A percentile compares a stretch with the other conserved stretches of the same genome.
Evolutionary conservation across 2,113 vertebrate genomes (phyloP).

Genomic region (Procapra przewalskii): DNA sequence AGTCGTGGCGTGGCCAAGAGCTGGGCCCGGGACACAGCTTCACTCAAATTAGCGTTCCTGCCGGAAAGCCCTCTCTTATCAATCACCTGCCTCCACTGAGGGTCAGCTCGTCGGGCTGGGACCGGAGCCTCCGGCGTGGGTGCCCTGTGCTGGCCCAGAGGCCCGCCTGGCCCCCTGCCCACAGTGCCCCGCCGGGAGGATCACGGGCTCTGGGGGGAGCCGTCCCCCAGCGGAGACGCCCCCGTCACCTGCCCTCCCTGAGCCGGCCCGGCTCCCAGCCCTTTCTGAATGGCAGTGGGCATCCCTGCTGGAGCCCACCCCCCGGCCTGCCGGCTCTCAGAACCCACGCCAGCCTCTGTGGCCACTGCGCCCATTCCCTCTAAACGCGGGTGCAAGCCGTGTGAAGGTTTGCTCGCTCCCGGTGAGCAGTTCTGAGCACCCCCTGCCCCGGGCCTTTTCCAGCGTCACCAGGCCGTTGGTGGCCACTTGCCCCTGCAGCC

Average conservation of each 20-base stretch:
- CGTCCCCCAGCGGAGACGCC: background rate
- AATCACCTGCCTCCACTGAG: background rate
- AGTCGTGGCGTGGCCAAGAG: background rate
- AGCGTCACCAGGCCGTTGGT: background rate
- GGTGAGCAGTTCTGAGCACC: background rate
- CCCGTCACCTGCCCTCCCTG: background rate
- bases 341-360: background rate
- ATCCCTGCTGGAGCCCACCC: background rate
- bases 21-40: background rate
- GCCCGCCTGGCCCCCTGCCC: background rate
- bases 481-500: background rate
- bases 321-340: background rate
- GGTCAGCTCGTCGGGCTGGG: background rate
- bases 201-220: accelerated
- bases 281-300: background rate
- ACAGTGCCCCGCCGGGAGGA: background rate
- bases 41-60: background rate
- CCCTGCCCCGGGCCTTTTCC: background rate
- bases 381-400: background rate
- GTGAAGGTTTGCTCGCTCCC: background rate
- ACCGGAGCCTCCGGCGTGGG: background rate
- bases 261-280: background rate
- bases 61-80: background rate
- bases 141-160: background rate
- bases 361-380: background rate